Conservation (phyloP, 2,113 vertebrate species). For the Rallus limicola region DNA sequence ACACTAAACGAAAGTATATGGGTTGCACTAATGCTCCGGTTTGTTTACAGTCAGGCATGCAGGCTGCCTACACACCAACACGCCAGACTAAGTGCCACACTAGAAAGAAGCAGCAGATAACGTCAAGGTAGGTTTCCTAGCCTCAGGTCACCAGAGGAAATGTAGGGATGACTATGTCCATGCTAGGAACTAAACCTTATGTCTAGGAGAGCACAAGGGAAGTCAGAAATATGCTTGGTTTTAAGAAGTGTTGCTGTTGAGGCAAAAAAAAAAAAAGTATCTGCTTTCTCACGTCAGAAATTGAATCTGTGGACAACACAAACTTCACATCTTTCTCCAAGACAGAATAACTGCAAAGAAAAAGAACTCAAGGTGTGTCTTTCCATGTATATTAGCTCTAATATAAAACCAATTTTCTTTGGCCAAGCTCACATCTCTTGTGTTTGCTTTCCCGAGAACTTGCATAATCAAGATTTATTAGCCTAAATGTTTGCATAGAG, state of each 20-base stretch:
- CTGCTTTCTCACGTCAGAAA: background rate
- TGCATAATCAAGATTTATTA: conserved; percentile 18
- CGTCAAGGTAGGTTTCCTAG: background rate
- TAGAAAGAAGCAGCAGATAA: background rate
- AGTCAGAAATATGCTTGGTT: background rate
- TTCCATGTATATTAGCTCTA: background rate
- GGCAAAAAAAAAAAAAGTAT: background rate
- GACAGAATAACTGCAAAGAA: background rate
- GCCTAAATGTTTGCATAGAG: background rate
- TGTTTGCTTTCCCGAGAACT: conserved; percentile 22
- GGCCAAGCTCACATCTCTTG: background rate
- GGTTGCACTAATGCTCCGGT: background rate
- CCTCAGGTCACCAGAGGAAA: background rate
- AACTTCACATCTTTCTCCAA: background rate
- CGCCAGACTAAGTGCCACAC: background rate
- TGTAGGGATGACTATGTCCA: background rate
- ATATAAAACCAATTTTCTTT: conserved; percentile 5
- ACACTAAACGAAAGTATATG: background rate
- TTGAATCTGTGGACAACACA: background rate
- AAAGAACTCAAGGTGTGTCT: background rate
- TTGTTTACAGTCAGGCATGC: background rate
- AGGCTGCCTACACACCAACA: background rate
- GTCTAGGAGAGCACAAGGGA: background rate
- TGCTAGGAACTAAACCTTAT: background rate
- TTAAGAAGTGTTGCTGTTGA: background rate